Percentiles rank a stretch among this genome's conserved stretches.
These are phyloP conservation scores for Watsonalla cultraria DNA, from an alignment of 2,888 invertebrate genomes.

Conservation along the genomic window DNA sequence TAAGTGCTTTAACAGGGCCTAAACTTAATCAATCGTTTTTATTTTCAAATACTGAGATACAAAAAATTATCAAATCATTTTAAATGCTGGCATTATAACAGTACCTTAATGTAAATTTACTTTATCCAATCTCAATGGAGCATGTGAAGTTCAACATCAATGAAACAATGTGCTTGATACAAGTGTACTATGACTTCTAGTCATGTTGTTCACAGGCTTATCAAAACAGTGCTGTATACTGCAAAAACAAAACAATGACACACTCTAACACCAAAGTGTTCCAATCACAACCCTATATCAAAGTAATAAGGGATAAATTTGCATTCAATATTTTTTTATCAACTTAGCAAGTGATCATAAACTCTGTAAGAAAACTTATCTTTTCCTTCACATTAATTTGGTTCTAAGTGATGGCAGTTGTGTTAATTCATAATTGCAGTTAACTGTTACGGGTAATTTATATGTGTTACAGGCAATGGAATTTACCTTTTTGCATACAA, in stretches of 20 bases:
- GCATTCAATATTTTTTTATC: not conserved
- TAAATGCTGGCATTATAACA: not conserved
- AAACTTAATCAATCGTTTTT: too few relatives aligned
- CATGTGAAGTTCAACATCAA: slow-evolving; percentile 33
- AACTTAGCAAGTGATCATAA: not conserved
- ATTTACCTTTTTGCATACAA: not conserved
- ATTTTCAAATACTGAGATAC: too few relatives aligned
- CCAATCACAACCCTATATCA: slow-evolving; percentile 4
- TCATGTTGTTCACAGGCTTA: slow-evolving; percentile 37
- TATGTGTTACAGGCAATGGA: not conserved
- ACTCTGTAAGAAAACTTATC: not conserved
- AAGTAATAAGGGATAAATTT: slow-evolving; percentile 1
- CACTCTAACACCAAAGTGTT: slow-evolving; percentile 4
- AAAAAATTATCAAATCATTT: too few relatives aligned
- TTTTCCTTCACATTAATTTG: not conserved
- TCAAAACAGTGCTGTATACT: slow-evolving; percentile 38
- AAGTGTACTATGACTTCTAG: slow-evolving; percentile 27
- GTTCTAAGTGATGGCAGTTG: not conserved
- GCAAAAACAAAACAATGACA: slow-evolving; percentile 30
- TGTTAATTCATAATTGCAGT: not conserved
- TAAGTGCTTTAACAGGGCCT: too few relatives aligned
- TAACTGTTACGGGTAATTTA: not conserved
- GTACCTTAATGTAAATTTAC: slow-evolving; percentile 12
- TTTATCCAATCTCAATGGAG: slow-evolving; percentile 9
- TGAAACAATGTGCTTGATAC: slow-evolving; percentile 42